Conservation (phyloP, 2,797 vertebrate species). For the Notolepis coatsorum region DNA sequence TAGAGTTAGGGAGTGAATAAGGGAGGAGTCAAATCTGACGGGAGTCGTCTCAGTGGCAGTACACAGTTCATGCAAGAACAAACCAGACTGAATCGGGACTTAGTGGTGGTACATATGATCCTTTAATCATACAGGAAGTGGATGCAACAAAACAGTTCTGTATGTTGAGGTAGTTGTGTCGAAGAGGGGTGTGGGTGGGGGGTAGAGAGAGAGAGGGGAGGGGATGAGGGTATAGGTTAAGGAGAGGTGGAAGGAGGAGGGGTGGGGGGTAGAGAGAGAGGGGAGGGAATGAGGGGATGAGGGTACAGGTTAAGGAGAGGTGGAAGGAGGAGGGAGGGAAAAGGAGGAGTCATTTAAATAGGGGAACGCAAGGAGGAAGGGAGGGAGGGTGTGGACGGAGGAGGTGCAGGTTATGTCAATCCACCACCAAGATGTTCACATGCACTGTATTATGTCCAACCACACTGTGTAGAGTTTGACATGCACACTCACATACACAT, state of each 20-base stretch:
- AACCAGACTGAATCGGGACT: slow-evolving; percentile 49
- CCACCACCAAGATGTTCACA: slow-evolving; percentile 51
- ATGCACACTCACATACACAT: neutral
- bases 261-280: neutral
- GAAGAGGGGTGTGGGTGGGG: neutral
- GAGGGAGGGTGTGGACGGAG: slow-evolving; percentile 40
- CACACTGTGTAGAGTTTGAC: neutral
- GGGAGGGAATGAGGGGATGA: neutral
- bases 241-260: neutral
- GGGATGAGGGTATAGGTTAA: neutral
- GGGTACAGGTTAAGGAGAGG: slow-evolving; percentile 12
- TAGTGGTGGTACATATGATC: slow-evolving; percentile 31
- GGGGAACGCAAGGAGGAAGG: neutral
- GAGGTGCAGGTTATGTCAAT: slow-evolving; percentile 17
- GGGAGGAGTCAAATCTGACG: no score
- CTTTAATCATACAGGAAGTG: slow-evolving; percentile 50
- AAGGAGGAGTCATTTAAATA: neutral
- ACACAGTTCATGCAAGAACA: slow-evolving; percentile 36
- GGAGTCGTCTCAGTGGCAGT: slow-evolving; percentile 48
- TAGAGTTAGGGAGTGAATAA: no score
- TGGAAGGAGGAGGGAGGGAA: slow-evolving; percentile 20
- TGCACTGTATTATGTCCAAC: slow-evolving; percentile 31
- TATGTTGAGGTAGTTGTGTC: slow-evolving; percentile 18
- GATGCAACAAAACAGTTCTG: slow-evolving; percentile 39
- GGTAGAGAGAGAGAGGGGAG: neutral